These are phyloP conservation scores for Acanthopagrus latus DNA, from an alignment of 2,797 vertebrate genomes.

Conservation along the genomic window DNA sequence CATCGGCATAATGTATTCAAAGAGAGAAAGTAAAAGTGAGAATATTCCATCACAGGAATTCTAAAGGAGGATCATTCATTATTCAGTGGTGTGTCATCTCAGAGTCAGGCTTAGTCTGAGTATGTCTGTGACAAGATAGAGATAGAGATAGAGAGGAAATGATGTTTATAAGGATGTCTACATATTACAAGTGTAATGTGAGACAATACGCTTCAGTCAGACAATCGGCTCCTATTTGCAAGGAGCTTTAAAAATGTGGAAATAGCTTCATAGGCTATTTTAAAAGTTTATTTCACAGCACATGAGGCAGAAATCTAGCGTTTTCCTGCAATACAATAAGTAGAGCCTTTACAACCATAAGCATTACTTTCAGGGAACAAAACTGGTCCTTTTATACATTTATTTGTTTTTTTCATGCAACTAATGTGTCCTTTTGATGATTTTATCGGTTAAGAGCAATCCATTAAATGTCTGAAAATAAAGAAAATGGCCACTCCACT, in stretches of 20 bases:
- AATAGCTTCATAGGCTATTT: background rate
- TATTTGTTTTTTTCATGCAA: background rate
- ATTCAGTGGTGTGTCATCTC: constrained; percentile 58
- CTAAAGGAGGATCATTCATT: constrained; percentile 50
- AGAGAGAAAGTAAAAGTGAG: constrained; percentile 12
- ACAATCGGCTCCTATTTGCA: constrained; percentile 2
- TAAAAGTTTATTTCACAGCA: constrained; percentile 25
- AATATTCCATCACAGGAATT: constrained; percentile 51
- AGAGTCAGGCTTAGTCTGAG: constrained; percentile 3
- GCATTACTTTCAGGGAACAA: background rate
- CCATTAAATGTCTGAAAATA: background rate
- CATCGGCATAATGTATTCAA: constrained; percentile 30
- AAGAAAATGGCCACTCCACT: background rate
- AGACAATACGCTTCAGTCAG: constrained; percentile 6
- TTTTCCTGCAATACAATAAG: too few species aligned
- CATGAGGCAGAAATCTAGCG: background rate
- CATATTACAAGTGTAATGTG: constrained; percentile 1
- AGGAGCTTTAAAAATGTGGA: constrained; percentile 7
- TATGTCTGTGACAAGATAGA: constrained; percentile 14
- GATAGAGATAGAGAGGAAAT: constrained; percentile 6
- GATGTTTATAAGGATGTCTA: constrained; percentile 16
- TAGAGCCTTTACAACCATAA: too few species aligned
- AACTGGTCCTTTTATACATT: background rate
- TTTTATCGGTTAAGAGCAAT: too few species aligned
- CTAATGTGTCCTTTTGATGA: background rate